Conservation (phyloP, 2,113 vertebrate genomes). For the Eulemur rufifrons region DNA sequence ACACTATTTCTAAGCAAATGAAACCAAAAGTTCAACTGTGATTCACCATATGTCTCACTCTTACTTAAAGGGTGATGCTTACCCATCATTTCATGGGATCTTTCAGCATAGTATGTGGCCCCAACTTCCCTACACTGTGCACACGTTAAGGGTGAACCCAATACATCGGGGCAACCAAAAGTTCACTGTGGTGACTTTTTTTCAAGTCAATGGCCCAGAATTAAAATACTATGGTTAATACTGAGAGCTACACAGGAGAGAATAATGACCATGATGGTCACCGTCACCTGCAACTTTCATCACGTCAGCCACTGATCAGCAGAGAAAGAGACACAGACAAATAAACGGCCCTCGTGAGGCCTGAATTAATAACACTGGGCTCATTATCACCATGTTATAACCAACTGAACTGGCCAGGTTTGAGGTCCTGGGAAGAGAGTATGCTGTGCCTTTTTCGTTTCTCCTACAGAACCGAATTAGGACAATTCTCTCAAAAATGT, state of each 20-base stretch:
- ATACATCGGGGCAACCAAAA: background rate
- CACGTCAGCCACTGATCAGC: background rate
- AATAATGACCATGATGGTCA: background rate
- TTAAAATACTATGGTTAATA: background rate
- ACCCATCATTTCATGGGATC: background rate
- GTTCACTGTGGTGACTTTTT: background rate
- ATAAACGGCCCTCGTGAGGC: fast-evolving
- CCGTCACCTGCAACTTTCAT: background rate
- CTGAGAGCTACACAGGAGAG: background rate
- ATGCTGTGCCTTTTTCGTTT: background rate
- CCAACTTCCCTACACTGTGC: background rate
- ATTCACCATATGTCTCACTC: background rate
- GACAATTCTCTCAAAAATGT: background rate
- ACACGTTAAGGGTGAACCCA: background rate
- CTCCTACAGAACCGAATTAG: background rate
- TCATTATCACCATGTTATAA: background rate
- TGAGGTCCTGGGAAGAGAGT: background rate
- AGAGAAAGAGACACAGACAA: background rate
- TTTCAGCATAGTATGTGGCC: background rate
- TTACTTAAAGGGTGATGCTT: background rate
- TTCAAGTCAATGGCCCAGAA: background rate
- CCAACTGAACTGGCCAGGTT: background rate
- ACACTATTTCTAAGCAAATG: background rate
- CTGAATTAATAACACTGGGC: fast-evolving
- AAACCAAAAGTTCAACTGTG: background rate